Percentiles rank a stretch among this genome's conserved stretches.
These are phyloP conservation scores for Poeciliopsis turrubarensis DNA, from an alignment of 2,113 vertebrate species.

Conservation along the genomic window DNA sequence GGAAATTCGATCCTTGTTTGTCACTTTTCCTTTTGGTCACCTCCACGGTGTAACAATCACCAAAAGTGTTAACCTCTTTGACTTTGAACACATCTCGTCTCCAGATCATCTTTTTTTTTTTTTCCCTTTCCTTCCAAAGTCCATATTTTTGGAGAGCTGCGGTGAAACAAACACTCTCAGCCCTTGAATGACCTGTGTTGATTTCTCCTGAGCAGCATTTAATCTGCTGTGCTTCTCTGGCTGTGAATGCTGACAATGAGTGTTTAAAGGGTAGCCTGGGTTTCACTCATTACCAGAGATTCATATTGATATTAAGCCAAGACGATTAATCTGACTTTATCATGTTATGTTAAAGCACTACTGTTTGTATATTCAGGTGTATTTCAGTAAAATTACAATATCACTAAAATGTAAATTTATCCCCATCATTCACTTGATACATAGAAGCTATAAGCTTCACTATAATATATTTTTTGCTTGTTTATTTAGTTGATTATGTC, in stretches of 20 bases:
- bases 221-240: slow-evolving; percentile 55
- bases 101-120: not conserved
- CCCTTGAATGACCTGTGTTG: slow-evolving; percentile 57
- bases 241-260: slow-evolving; percentile 13
- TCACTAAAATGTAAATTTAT: too few species aligned
- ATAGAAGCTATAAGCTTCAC: too few species aligned
- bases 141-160: slow-evolving; percentile 18
- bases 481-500: too few species aligned
- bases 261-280: not conserved
- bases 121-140: not conserved
- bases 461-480: too few species aligned
- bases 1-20: not conserved
- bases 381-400: too few species aligned
- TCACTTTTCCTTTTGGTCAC: not conserved
- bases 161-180: slow-evolving; percentile 46
- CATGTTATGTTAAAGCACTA: too few species aligned
- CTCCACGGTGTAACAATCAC: not conserved
- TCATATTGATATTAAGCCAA: not conserved
- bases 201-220: slow-evolving; percentile 67
- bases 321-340: too few species aligned
- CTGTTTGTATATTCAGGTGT: too few species aligned
- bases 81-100: not conserved
- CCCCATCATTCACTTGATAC: too few species aligned
- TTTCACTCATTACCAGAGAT: not conserved
- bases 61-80: slow-evolving; percentile 1